Percentiles rank a stretch among this genome's conserved stretches.
Conservation (phyloP, 1,140 invertebrate species). For the Sycophaga agraensis region DNA sequence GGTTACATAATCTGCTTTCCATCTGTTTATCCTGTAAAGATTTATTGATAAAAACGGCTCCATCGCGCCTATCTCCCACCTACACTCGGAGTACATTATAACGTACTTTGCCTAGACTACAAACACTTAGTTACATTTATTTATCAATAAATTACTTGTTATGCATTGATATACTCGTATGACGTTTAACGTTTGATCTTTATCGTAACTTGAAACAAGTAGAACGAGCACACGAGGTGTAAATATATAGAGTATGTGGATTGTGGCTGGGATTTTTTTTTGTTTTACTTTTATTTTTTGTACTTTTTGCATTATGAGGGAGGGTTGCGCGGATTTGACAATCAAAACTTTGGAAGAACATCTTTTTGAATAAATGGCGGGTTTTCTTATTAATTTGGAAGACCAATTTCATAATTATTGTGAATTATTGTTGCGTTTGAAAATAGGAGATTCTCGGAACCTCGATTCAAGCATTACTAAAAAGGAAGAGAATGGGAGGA, state of each 20-base stretch:
- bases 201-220: no score
- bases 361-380: not conserved
- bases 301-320: not conserved
- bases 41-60: slow-evolving; percentile 48
- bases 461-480: not conserved
- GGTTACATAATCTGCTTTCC: slow-evolving; percentile 15
- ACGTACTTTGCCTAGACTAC: slow-evolving; percentile 54
- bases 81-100: slow-evolving; percentile 45
- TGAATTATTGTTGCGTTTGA: not conserved
- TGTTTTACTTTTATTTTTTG: slow-evolving; percentile 17
- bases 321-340: not conserved
- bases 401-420: not conserved
- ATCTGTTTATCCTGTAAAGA: slow-evolving; percentile 24
- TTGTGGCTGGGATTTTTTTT: slow-evolving; percentile 24
- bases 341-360: slow-evolving; percentile 11
- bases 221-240: slow-evolving; percentile 22
- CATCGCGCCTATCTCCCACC: slow-evolving; percentile 46
- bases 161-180: slow-evolving; percentile 38
- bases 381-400: slow-evolving; percentile 15
- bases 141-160: slow-evolving; percentile 53
- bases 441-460: not conserved
- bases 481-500: slow-evolving; percentile 4
- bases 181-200: slow-evolving; percentile 23
- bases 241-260: slow-evolving; percentile 23
- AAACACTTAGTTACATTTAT: slow-evolving; percentile 58